Base-by-base conservation (phyloP, 1,140 invertebrate species). In the Drosophila watanabei region DNA sequence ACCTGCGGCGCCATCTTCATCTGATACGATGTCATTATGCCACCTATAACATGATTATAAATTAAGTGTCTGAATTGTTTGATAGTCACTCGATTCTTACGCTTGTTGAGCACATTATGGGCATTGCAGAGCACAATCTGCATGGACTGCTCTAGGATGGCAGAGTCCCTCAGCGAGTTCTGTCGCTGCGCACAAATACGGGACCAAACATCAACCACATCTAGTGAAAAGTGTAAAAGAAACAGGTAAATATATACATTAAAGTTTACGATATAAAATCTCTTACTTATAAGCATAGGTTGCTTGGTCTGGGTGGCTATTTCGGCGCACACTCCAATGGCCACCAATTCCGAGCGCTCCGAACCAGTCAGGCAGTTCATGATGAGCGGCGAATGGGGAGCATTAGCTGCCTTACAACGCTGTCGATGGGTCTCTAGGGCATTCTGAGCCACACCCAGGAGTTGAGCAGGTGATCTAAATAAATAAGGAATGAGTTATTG, bases 21-120 rank as follows among this genome's bases (percentile, higher is more conserved):
- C 80, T 93, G 93, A 91, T 93, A 93, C 49, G 93, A 93, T 2
- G 93, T 93, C 79, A 93, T 92, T 5, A 93, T 93, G 69, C 93
- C 93, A 49, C 88, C 92, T 93, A 33, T 8, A 11, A 30, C 0
- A 14, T 2, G 1, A 28, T 24, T 46, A 58, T 20, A 7, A 11
- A 54, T 51, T 30, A 14, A 24, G 9, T 9, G 5, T 30, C 24
- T 24, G 1, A 11, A 18, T 33, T 32, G 2, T 7, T 33, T 52
- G 35, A 13, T 5, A 43, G 3, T 18, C 14, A 10, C 2, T 6
- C 0, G 6, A 14, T 30, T 8, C 76, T 75, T 85, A 93, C 93
- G 86, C 48, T 93, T 92, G 51, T 93, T 93, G 1, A 93, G 80
- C 51, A 93, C 88, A 69, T 93, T 75, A 37, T 93, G 93, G 9